Conservation (phyloP, 1,140 invertebrate species). For the Thaumatotibia leucotreta region DNA sequence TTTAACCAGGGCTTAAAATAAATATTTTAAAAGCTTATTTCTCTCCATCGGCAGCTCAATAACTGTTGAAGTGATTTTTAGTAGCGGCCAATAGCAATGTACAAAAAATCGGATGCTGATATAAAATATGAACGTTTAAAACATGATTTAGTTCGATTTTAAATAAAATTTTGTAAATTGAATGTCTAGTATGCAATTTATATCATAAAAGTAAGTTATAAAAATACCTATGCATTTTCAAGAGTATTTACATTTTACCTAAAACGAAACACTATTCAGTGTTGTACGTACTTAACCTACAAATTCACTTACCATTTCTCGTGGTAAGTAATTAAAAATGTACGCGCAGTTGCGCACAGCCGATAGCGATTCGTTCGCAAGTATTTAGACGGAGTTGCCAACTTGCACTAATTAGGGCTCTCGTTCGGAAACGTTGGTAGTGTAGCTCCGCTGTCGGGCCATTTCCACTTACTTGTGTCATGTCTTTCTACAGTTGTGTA, state of each 20-base stretch:
- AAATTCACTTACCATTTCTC: no score
- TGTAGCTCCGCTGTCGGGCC: background rate
- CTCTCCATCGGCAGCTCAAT: background rate
- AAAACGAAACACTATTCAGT: background rate
- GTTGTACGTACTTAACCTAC: background rate
- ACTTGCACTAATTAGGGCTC: constrained; percentile 26
- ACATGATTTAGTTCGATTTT: no score
- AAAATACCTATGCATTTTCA: no score
- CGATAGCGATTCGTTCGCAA: constrained; percentile 14
- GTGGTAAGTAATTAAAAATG: constrained; percentile 32
- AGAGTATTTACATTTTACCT: background rate
- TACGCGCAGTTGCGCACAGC: constrained; percentile 19
- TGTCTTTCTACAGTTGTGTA: background rate
- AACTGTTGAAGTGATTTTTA: background rate
- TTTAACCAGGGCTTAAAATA: background rate
- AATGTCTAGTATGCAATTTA: no score
- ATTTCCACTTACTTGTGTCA: background rate
- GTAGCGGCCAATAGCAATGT: background rate
- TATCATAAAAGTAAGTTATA: no score
- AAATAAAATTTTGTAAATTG: no score
- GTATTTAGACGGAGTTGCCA: constrained; percentile 30
- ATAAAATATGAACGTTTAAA: no score
- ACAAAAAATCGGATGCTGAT: background rate
- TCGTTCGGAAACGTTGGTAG: background rate
- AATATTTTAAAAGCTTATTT: background rate